A percentile compares a stretch with the other conserved stretches of the same genome.
phyloP scores from a whole-genome alignment of 2,113 vertebrate species.

The Aphyosemion australe region DNA sequence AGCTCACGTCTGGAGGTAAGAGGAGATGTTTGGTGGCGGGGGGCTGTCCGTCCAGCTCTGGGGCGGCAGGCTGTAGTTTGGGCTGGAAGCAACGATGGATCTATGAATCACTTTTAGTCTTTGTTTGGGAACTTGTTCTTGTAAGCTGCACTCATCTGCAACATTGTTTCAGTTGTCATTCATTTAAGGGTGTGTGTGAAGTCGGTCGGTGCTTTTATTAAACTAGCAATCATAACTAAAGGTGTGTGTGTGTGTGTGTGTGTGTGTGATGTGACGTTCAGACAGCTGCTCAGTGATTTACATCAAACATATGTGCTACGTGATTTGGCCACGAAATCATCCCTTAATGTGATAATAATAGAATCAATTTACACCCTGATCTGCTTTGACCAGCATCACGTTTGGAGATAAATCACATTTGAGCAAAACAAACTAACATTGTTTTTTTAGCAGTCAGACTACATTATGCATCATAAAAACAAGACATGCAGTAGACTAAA shows the following conservation, averaged over 20 bases:
- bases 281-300: too few relatives aligned
- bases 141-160: constrained; percentile 15
- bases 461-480: neutral
- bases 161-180: neutral
- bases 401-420: neutral
- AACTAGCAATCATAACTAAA: constrained; percentile 12
- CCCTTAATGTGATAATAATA: neutral
- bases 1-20: constrained; percentile 63
- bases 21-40: constrained; percentile 27
- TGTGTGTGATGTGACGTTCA: neutral
- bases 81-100: constrained; percentile 14
- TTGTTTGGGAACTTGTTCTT: constrained; percentile 13
- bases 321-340: neutral
- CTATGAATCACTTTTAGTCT: constrained; percentile 12
- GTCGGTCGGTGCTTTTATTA: constrained; percentile 9
- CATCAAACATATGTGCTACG: too few relatives aligned
- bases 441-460: too few relatives aligned
- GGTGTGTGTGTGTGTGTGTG: constrained; percentile 9
- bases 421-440: too few relatives aligned
- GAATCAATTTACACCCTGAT: too few relatives aligned
- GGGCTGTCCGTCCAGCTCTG: constrained; percentile 11
- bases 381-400: neutral
- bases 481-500: neutral
- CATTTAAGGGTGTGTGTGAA: constrained; percentile 6
- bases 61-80: neutral